A percentile compares a stretch with the other conserved stretches of the same genome.
These are phyloP conservation scores for Grus americana DNA, from an alignment of 2,113 vertebrate species.

Conservation along the genomic window DNA sequence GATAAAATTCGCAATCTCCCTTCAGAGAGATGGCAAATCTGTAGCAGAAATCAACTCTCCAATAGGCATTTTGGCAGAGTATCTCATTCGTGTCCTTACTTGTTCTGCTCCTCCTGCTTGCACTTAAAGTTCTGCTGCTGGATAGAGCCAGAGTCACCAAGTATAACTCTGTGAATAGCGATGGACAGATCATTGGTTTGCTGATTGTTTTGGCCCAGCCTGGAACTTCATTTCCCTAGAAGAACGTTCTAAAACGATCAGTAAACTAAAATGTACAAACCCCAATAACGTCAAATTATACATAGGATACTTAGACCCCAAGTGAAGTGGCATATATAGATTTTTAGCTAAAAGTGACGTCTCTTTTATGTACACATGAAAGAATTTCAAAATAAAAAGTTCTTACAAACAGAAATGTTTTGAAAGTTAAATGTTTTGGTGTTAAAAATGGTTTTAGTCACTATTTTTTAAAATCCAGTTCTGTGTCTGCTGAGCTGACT, in stretches of 20 bases:
- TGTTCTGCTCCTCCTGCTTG: neutral
- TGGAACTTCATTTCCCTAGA: neutral
- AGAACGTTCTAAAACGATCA: neutral
- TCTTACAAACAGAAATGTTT: neutral
- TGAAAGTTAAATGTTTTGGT: neutral
- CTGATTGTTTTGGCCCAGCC: neutral
- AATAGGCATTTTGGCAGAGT: neutral
- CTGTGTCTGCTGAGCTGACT: neutral
- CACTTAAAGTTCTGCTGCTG: neutral
- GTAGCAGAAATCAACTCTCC: neutral
- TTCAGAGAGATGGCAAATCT: neutral
- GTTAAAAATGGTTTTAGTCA: neutral
- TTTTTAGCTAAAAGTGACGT: neutral
- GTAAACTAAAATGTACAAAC: neutral
- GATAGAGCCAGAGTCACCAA: neutral
- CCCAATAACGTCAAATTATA: neutral
- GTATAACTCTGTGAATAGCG: neutral
- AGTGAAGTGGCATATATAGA: neutral
- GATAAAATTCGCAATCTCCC: neutral
- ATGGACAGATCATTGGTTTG: neutral
- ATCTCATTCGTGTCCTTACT: neutral
- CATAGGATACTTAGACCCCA: neutral
- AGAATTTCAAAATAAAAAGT: neutral
- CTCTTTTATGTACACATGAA: neutral
- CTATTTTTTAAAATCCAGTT: neutral